These are phyloP conservation scores for Motacilla tschutschensis DNA, from an alignment of 2,113 vertebrate genomes.

Conservation along the genomic window DNA sequence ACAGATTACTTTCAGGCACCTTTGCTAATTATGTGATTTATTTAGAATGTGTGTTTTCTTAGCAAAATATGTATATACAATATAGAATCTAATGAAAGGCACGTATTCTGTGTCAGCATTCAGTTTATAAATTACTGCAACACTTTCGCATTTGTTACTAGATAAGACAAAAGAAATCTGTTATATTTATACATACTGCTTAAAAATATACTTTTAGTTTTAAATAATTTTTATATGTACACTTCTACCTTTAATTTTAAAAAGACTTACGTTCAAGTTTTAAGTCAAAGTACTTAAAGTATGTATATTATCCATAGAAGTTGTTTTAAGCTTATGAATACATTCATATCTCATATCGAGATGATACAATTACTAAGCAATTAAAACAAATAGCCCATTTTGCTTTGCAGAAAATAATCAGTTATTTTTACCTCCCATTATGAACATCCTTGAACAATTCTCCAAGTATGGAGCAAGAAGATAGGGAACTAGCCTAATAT, in stretches of 20 bases:
- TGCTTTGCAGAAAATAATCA: slow-evolving; percentile 48
- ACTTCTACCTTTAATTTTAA: slow-evolving; percentile 82
- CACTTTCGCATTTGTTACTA: slow-evolving; percentile 88
- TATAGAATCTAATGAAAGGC: slow-evolving; percentile 41
- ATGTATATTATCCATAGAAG: slow-evolving; percentile 83
- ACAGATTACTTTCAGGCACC: slow-evolving; percentile 38
- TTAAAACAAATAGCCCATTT: slow-evolving; percentile 56
- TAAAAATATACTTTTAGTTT: slow-evolving; percentile 84
- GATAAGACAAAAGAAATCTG: slow-evolving; percentile 72
- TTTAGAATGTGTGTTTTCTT: slow-evolving; percentile 69
- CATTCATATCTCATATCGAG: slow-evolving; percentile 75
- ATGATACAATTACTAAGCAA: slow-evolving; percentile 69
- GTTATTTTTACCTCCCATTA: slow-evolving; percentile 36
- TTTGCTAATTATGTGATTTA: slow-evolving; percentile 50
- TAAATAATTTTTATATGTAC: slow-evolving; percentile 78
- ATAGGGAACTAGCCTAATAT: neutral
- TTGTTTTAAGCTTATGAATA: slow-evolving; percentile 77
- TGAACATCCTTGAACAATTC: slow-evolving; percentile 45
- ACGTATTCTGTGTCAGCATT: slow-evolving; percentile 55
- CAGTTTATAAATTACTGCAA: slow-evolving; percentile 71
- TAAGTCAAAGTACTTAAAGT: slow-evolving; percentile 80
- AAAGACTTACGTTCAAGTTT: slow-evolving; percentile 72
- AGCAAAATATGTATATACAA: slow-evolving; percentile 57
- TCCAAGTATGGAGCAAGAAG: slow-evolving; percentile 9
- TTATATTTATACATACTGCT: slow-evolving; percentile 89